Percentiles rank a stretch among this genome's conserved stretches.
Conservation (phyloP, 2,113 vertebrate species). For the Antidorcas marsupialis region DNA sequence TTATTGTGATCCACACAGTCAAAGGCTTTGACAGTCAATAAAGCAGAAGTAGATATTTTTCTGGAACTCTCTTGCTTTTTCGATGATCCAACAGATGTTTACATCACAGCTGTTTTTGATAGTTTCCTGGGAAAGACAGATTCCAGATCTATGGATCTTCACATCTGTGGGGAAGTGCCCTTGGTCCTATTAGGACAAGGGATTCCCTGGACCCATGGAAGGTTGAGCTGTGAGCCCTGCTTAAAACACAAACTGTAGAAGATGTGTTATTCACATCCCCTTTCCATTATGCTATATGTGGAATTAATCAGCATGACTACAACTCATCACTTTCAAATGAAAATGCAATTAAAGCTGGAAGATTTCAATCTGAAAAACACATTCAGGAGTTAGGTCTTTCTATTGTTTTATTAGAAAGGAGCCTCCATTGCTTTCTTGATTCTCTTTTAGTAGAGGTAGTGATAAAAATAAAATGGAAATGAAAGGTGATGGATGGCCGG, state of each 20-base stretch:
- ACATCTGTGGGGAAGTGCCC: neutral
- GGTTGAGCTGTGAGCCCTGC: neutral
- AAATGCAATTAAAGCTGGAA: constrained; percentile 34
- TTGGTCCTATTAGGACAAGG: neutral
- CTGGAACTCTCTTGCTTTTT: neutral
- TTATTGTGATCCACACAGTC: neutral
- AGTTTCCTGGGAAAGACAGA: neutral
- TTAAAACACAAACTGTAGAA: neutral
- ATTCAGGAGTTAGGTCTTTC: constrained; percentile 8
- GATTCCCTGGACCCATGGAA: neutral
- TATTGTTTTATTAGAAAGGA: constrained; percentile 44
- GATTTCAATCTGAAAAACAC: constrained; percentile 8
- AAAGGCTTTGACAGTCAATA: neutral
- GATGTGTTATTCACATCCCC: neutral
- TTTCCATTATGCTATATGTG: neutral
- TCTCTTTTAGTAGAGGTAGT: constrained; percentile 43
- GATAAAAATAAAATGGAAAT: constrained; percentile 75
- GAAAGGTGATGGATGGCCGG: constrained; percentile 65
- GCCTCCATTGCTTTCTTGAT: constrained; percentile 41
- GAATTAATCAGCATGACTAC: neutral
- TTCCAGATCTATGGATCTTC: neutral
- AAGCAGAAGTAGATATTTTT: neutral
- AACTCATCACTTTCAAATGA: constrained; percentile 30
- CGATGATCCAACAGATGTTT: neutral
- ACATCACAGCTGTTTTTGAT: neutral